Evolutionary conservation across 2,113 vertebrate genomes (phyloP), one percentile per base, ranked within the genome.

Genomic region (Hassar affinis): DNA sequence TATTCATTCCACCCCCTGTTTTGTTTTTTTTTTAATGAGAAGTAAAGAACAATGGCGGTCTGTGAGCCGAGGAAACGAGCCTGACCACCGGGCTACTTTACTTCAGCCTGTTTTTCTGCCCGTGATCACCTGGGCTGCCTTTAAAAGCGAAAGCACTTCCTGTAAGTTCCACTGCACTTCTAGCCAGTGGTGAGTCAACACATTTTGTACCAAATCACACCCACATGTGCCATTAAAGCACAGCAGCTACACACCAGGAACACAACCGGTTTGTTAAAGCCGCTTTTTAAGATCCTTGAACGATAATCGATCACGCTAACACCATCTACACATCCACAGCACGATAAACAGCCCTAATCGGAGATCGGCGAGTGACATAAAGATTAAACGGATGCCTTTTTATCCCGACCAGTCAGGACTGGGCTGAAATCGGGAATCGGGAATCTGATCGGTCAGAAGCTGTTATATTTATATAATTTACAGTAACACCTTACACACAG

Each of bases 81-180:
- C 42, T 9, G 82, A 68, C 30, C 61, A 17, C 52, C n/a, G n/a
- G n/a, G n/a, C n/a, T n/a, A n/a, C n/a, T n/a, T 33, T 47, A 45
- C 22, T n/a, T 49, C 30, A 27, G 27, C 45, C 14, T 71, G 11
- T 47, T 49, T 72, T 69, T 30, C 54, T 54, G 80, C n/a, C 59
- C 7, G 15, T 7, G 12, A 79, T 69, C 62, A 84, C 64, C 76
- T 78, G 76, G 51, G 47, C 54, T n/a, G 64, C 76, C 62, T 69
- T 38, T 54, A 49, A 78, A 69, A 45, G 49, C 76, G 4, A 45
- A 79, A 78, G 15, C 75, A 71, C 54, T 79, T 79, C 66, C 62
- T 84, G 62, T 57, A 79, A 71, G 64, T 45, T 51, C 30, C 51
- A 38, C 45, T 17, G n/a, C 27, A 22, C 47, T 72, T 79, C 52